Conservation (phyloP, 1,140 invertebrate genomes). For the Conopomorpha cramerella region DNA sequence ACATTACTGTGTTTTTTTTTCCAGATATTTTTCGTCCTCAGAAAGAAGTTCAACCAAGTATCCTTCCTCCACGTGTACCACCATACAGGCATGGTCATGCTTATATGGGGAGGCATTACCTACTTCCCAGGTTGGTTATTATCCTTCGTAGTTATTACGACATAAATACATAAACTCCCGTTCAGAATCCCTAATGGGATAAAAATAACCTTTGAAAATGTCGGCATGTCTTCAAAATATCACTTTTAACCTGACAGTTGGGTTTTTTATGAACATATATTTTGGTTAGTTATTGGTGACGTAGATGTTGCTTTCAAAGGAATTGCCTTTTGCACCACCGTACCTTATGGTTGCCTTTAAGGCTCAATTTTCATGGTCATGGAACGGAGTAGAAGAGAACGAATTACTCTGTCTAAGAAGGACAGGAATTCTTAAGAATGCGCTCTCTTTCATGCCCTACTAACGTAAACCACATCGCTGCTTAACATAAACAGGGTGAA, state of each 20-base stretch:
- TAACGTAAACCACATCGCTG: too few species aligned
- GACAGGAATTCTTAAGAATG: neutral
- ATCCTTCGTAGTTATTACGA: too few species aligned
- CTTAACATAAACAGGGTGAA: neutral
- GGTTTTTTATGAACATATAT: too few species aligned
- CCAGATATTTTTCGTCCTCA: constrained; percentile 79
- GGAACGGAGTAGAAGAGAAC: too few species aligned
- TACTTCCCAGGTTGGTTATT: constrained; percentile 63
- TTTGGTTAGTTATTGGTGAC: too few species aligned
- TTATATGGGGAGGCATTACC: constrained; percentile 65
- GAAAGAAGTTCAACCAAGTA: constrained; percentile 82
- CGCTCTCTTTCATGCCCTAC: neutral
- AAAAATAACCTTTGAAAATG: neutral
- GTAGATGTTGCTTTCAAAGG: too few species aligned
- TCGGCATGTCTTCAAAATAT: too few species aligned
- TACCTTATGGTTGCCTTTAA: too few species aligned
- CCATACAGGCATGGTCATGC: constrained; percentile 74
- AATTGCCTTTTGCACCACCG: too few species aligned
- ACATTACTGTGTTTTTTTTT: constrained; percentile 5
- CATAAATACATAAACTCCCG: neutral
- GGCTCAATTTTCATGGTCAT: too few species aligned
- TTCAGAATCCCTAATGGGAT: neutral
- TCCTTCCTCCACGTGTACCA: constrained; percentile 87
- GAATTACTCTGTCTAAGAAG: too few species aligned
- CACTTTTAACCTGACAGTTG: too few species aligned